Percentiles rank a stretch among this genome's conserved stretches.
Evolutionary conservation across 2,113 vertebrate species (phyloP).

Genomic region (Callopanchax toddi): DNA sequence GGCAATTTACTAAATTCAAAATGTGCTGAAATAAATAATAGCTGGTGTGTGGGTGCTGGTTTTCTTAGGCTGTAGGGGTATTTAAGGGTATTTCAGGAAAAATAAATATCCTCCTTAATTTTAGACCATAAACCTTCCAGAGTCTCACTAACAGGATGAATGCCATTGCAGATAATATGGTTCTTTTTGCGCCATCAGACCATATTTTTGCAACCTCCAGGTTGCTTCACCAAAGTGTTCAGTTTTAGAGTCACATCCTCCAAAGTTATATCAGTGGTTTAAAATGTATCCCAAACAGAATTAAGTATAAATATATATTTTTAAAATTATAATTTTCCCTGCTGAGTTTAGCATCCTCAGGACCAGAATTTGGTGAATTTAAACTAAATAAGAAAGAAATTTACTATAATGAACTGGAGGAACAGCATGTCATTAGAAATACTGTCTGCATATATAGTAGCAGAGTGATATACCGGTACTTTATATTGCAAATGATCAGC

Average conservation of each 20-base stretch:
- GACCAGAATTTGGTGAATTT: neutral
- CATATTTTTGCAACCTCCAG: neutral
- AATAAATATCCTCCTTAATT: too few species aligned
- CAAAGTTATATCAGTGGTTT: too few species aligned
- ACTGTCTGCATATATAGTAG: neutral
- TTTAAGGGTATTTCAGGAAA: too few species aligned
- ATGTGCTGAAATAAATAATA: too few species aligned
- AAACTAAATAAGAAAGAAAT: neutral
- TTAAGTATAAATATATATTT: neutral
- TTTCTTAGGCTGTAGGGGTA: too few species aligned
- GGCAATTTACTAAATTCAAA: too few species aligned
- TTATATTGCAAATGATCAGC: slow-evolving; percentile 53
- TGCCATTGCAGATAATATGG: neutral
- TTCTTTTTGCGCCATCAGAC: neutral
- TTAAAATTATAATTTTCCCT: neutral
- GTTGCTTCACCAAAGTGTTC: neutral
- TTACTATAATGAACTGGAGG: neutral
- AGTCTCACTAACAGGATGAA: too few species aligned
- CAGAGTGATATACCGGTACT: neutral
- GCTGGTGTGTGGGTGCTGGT: too few species aligned
- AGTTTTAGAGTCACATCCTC: neutral
- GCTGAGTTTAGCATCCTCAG: too few species aligned
- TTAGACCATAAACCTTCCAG: too few species aligned
- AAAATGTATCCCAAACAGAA: too few species aligned
- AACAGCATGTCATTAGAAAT: neutral